phyloP scores from a whole-genome alignment of 2,113 vertebrate genomes.

The Trichechus manatus region DNA sequence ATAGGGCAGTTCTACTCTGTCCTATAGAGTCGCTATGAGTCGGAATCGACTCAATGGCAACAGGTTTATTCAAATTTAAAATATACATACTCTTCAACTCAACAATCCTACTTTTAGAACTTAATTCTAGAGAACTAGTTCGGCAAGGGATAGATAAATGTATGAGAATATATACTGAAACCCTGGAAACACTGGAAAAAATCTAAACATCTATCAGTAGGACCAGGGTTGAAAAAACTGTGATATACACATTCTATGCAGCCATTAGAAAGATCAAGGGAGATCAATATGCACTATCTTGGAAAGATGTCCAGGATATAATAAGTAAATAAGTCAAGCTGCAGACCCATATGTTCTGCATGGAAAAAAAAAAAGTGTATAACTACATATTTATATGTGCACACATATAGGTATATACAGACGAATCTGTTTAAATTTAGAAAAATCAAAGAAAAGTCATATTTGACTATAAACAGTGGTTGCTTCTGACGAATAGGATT shows the following conservation, averaged over 20 bases:
- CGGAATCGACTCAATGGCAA: too few species aligned
- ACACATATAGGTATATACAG: background rate
- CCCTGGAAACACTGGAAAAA: background rate
- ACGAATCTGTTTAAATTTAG: background rate
- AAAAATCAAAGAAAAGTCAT: slow-evolving; percentile 51
- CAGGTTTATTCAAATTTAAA: slow-evolving; percentile 30
- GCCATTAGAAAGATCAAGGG: slow-evolving; percentile 8
- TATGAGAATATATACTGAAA: background rate
- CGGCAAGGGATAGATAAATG: background rate
- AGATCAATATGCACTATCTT: background rate
- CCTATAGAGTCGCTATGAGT: too few species aligned
- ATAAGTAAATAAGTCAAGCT: background rate
- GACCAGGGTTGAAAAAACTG: background rate
- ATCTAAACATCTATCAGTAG: slow-evolving; percentile 10
- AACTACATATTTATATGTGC: background rate
- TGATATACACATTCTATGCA: background rate
- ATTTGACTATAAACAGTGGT: slow-evolving; percentile 14
- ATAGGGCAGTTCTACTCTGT: too few species aligned
- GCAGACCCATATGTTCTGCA: background rate
- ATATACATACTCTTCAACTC: background rate
- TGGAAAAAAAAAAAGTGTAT: background rate
- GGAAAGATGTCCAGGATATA: background rate
- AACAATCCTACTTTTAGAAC: slow-evolving; percentile 35
- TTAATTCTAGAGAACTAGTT: slow-evolving; percentile 23
- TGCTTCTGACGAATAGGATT: background rate